Evolutionary conservation across 2,113 vertebrate genomes (phyloP).

Genomic region (Hydrolagus affinis): DNA sequence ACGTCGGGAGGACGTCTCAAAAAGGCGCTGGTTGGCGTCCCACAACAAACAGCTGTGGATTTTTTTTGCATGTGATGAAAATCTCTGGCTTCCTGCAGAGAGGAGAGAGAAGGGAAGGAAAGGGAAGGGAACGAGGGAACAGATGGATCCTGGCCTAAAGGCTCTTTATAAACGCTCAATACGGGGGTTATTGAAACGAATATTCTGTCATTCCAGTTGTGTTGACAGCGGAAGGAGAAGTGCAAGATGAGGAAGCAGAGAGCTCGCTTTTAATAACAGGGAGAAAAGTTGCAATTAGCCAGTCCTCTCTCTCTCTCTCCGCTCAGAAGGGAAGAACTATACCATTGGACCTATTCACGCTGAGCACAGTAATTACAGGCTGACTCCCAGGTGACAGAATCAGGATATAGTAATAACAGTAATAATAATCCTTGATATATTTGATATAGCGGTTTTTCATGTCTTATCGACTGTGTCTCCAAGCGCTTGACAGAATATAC

Average conservation of each 20-base stretch:
- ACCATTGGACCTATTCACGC: neutral
- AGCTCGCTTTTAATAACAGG: neutral
- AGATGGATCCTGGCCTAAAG: neutral
- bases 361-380: neutral
- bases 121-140: neutral
- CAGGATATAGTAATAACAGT: neutral
- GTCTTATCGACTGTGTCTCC: too few relatives aligned
- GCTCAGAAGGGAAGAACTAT: too few relatives aligned
- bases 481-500: too few relatives aligned
- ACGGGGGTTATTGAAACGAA: neutral
- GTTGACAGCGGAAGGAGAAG: neutral
- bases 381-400: neutral
- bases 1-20: too few relatives aligned
- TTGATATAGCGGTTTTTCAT: too few relatives aligned
- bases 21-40: too few relatives aligned
- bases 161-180: neutral
- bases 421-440: too few relatives aligned
- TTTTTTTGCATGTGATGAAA: neutral
- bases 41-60: too few relatives aligned
- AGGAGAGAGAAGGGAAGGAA: too few relatives aligned
- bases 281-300: neutral
- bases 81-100: neutral
- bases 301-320: too few relatives aligned
- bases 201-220: neutral
- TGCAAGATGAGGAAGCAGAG: neutral